Percentiles rank a stretch among this genome's conserved stretches.
Conservation (phyloP, 2,113 vertebrate species). For the Protobothrops mucrosquamatus region DNA sequence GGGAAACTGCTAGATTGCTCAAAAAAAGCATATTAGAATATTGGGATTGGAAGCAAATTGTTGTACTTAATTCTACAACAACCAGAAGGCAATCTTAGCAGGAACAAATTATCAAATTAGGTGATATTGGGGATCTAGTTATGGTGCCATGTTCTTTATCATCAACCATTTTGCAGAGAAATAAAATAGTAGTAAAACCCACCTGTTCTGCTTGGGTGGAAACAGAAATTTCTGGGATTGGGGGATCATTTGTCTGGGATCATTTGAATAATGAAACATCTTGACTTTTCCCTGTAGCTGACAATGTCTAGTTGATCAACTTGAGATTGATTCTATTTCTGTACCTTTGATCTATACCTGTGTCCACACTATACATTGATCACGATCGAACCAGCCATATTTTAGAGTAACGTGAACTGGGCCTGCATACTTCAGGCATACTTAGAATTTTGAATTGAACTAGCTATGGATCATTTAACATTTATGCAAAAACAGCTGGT, state of each 20-base stretch:
- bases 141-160: too few relatives aligned
- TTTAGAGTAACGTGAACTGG: background rate
- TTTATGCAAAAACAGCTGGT: background rate
- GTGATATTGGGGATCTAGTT: too few relatives aligned
- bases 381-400: background rate
- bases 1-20: background rate
- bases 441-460: background rate
- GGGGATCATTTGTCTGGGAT: background rate
- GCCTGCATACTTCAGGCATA: background rate
- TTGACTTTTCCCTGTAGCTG: background rate
- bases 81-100: background rate
- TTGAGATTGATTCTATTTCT: background rate
- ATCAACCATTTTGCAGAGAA: too few relatives aligned
- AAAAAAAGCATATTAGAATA: background rate
- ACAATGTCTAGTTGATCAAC: background rate
- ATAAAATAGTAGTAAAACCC: too few relatives aligned
- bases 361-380: background rate
- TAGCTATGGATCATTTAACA: background rate
- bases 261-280: background rate
- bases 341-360: background rate
- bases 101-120: too few relatives aligned
- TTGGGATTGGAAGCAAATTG: background rate
- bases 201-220: background rate
- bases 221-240: background rate
- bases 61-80: background rate